Evolutionary conservation across 2,888 invertebrate genomes (phyloP).

Genomic region (Drepanosiphum platanoidis): DNA sequence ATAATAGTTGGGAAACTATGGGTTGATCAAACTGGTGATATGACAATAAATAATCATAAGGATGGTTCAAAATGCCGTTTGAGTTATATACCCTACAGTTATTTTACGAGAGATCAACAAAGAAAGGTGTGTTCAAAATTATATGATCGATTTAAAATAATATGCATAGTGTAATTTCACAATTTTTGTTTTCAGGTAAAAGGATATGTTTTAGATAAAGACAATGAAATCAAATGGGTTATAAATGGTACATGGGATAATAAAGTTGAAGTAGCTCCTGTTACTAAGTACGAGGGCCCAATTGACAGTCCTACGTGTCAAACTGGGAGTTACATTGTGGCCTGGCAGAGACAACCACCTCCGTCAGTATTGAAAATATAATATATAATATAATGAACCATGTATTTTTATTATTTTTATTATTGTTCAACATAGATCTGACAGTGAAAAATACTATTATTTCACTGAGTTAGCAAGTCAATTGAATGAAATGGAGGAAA

Average conservation of each 20-base stretch:
- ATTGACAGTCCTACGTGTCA: slow-evolving; percentile 88
- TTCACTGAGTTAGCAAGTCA: slow-evolving; percentile 96
- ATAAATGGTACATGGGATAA: slow-evolving; percentile 93
- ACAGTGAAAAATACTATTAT: slow-evolving; percentile 84
- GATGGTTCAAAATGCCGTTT: slow-evolving; percentile 94
- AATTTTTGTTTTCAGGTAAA: slow-evolving; percentile 72
- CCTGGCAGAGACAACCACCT: slow-evolving; percentile 87
- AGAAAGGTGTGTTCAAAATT: slow-evolving; percentile 72
- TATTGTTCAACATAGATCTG: slow-evolving; percentile 68
- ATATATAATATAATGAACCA: not conserved
- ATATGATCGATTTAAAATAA: not conserved
- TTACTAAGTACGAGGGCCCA: slow-evolving; percentile 76
- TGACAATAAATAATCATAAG: slow-evolving; percentile 93
- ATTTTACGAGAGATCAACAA: slow-evolving; percentile 96
- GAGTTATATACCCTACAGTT: slow-evolving; percentile 97
- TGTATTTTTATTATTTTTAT: not conserved
- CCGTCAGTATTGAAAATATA: slow-evolving; percentile 70
- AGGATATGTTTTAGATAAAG: slow-evolving; percentile 73
- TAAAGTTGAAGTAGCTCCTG: slow-evolving; percentile 93
- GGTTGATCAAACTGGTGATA: slow-evolving; percentile 99
- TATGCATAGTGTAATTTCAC: not conserved
- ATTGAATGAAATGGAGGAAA: slow-evolving; percentile 92
- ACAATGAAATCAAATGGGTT: slow-evolving; percentile 74
- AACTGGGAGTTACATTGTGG: slow-evolving; percentile 84
- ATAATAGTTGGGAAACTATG: slow-evolving; percentile 99